Evolutionary conservation across 2,888 invertebrate genomes (phyloP), one percentile per base, ranked within the genome.

Genomic region (Drosophila nr. fundita): DNA sequence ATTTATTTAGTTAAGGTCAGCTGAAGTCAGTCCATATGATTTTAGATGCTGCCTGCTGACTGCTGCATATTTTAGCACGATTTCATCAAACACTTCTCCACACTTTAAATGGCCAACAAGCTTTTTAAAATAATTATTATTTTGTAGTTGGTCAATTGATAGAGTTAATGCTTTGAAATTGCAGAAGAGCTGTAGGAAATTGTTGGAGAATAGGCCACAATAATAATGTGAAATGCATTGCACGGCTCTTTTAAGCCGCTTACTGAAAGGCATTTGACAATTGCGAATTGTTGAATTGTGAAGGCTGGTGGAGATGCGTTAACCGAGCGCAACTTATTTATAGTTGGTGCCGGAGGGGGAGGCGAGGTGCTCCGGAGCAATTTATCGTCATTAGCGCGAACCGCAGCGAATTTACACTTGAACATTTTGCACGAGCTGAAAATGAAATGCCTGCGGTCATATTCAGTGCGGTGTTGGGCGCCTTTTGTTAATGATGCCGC

Each of bases 381-480:
- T 90, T 87, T 87, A 87, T 90, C 90, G 87, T 87, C 87, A 87
- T 87, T 89, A 90, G 86, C 70, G 76, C 24, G 40, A 53, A 72
- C 76, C 90, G 68, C 85, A 78, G 63, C 64, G 80, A 78, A 75
- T 73, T 89, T 78, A 89, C 91, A 90, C 86, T 90, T 89, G 90
- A 75, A 86, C 83, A 85, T 73, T 90, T 89, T 80, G 21, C 89
- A 90, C 81, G 70, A 85, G 68, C 68, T 82, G 66, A 78, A 87
- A 87, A 87, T 87, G 85, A 82, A 87, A 87, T 73, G 91, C 91
- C 90, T 75, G 86, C 80, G 82, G 90, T 73, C 48, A 48, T 45
- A 45, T 73, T 64, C 75, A 30, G 62, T 48, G 73, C 42, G 69
- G 70, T 68, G 34, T 66, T 50, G 78, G 50, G 48, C 74, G 83